Conservation (phyloP, 1,140 invertebrate genomes). For the Dreissena polymorpha region DNA sequence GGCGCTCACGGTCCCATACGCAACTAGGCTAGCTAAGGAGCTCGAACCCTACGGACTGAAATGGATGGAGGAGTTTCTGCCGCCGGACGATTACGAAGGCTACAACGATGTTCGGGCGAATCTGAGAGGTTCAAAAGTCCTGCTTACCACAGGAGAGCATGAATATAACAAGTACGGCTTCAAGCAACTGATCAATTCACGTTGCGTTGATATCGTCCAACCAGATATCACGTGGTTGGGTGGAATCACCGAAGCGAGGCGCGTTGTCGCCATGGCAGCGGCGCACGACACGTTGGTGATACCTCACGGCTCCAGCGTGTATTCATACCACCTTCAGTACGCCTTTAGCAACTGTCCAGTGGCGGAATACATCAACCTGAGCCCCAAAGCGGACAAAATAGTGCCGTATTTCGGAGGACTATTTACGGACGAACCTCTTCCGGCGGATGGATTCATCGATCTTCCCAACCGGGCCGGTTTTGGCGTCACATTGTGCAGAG, state of each 20-base stretch:
- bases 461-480: conserved; percentile 74
- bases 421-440: conserved; percentile 75
- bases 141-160: conserved; percentile 75
- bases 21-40: conserved; percentile 68
- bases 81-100: conserved; percentile 74
- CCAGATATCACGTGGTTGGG: conserved; percentile 76
- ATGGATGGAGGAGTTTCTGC: conserved; percentile 76
- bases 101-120: conserved; percentile 70
- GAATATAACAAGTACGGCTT: conserved; percentile 76
- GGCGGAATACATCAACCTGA: conserved; percentile 75
- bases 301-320: conserved; percentile 75
- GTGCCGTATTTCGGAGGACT: conserved; percentile 75
- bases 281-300: conserved; percentile 72
- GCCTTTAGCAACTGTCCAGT: conserved; percentile 75
- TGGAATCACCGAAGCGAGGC: conserved; percentile 55
- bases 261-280: conserved; percentile 73
- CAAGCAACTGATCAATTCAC: conserved; percentile 66
- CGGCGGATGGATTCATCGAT: conserved; percentile 71
- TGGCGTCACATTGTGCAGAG: conserved; percentile 72
- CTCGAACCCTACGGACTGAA: conserved; percentile 72
- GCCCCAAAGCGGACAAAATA: conserved; percentile 70
- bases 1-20: conserved; percentile 72
- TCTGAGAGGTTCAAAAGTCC: conserved; percentile 65
- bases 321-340: conserved; percentile 77
- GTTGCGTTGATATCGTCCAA: conserved; percentile 76